Conservation (phyloP, 2,113 vertebrate genomes). For the Salminus brasiliensis region DNA sequence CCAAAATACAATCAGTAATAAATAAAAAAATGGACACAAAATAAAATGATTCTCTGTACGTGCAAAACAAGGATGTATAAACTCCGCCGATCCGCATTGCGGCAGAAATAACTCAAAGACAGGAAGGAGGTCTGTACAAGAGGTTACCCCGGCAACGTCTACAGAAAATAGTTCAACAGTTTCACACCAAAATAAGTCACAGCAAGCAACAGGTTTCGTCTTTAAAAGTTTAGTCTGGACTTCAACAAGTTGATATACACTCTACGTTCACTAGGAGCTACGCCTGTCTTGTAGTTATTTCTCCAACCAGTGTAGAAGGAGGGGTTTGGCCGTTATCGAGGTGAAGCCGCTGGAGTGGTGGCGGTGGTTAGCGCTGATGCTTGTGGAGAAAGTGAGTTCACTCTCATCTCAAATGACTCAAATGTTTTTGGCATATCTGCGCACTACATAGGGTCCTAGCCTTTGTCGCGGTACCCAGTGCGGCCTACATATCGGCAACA, state of each 20-base stretch:
- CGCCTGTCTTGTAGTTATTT: slow-evolving; percentile 88
- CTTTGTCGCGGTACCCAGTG: neutral
- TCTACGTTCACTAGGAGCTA: slow-evolving; percentile 78
- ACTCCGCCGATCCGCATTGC: slow-evolving; percentile 73
- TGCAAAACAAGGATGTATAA: slow-evolving; percentile 84
- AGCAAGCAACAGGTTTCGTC: slow-evolving; percentile 82
- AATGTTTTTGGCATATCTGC: neutral
- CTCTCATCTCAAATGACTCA: neutral
- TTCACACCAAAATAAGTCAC: slow-evolving; percentile 89
- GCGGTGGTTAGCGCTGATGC: slow-evolving; percentile 23
- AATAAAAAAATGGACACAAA: slow-evolving; percentile 78
- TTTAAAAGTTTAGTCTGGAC: slow-evolving; percentile 75
- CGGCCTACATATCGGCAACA: too few species aligned
- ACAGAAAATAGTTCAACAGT: slow-evolving; percentile 79
- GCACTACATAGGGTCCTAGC: neutral
- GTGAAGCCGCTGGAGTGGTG: slow-evolving; percentile 66
- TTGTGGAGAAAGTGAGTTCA: neutral
- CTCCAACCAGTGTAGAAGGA: slow-evolving; percentile 64
- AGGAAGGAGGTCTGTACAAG: slow-evolving; percentile 67
- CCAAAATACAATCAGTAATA: slow-evolving; percentile 89
- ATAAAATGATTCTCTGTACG: slow-evolving; percentile 79
- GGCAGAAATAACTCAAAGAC: slow-evolving; percentile 88
- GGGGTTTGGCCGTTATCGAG: slow-evolving; percentile 69
- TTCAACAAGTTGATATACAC: slow-evolving; percentile 84
- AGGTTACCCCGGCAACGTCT: slow-evolving; percentile 58